phyloP scores from a whole-genome alignment of 2,113 vertebrate genomes.

The Brachirus orientalis region DNA sequence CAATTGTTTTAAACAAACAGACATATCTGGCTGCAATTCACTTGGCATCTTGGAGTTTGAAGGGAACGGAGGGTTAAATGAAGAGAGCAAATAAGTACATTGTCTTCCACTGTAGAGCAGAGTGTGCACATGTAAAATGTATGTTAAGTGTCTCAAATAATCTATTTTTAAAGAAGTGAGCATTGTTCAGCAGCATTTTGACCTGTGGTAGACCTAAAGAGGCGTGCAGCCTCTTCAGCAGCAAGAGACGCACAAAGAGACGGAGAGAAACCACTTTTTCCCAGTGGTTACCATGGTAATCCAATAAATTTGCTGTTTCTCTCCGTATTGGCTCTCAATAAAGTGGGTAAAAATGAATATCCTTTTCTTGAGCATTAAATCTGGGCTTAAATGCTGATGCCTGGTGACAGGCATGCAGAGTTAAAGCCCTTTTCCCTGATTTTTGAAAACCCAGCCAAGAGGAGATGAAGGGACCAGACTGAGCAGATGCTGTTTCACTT shows the following conservation, averaged over 20 bases:
- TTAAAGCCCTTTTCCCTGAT: conserved; percentile 55
- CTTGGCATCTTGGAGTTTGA: neutral
- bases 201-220: conserved; percentile 48
- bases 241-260: conserved; percentile 32
- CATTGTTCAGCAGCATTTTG: conserved; percentile 38
- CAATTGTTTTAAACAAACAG: conserved; percentile 4
- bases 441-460: conserved; percentile 65
- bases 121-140: conserved; percentile 52
- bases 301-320: conserved; percentile 56
- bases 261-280: conserved; percentile 51
- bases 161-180: conserved; percentile 47
- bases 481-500: conserved; percentile 63
- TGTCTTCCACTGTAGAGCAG: conserved; percentile 5
- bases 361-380: conserved; percentile 69
- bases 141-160: conserved; percentile 46
- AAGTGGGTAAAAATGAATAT: conserved; percentile 73
- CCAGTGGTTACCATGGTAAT: conserved; percentile 78
- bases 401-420: conserved; percentile 69
- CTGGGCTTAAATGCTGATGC: conserved; percentile 72
- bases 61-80: conserved; percentile 13
- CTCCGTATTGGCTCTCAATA: conserved; percentile 70
- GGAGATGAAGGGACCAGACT: conserved; percentile 50
- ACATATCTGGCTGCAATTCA: conserved; percentile 3
- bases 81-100: conserved; percentile 36
- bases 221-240: conserved; percentile 55